Evolutionary conservation across 2,113 vertebrate genomes (phyloP).

Genomic region (Leptocoma aspasia): DNA sequence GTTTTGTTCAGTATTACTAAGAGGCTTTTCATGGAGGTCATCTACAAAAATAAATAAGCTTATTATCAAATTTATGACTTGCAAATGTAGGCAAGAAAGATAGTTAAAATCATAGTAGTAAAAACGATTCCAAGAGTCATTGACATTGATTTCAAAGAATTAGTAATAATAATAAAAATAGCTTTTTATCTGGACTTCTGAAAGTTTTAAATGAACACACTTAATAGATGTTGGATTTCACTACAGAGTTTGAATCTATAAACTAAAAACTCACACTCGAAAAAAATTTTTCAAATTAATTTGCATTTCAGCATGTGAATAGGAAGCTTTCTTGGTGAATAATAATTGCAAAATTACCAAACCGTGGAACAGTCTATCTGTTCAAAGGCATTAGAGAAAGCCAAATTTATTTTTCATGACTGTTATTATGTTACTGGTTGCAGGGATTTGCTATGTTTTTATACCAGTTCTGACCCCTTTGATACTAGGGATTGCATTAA

Average conservation of each 20-base stretch:
- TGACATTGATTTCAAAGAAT: not conserved
- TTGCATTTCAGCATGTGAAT: not conserved
- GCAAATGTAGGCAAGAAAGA: not conserved
- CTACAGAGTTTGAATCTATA: not conserved
- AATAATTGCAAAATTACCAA: not conserved
- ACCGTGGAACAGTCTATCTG: not conserved
- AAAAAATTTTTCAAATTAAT: not conserved
- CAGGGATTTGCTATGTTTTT: not conserved
- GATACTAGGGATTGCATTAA: constrained; percentile 41
- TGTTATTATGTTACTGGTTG: not conserved
- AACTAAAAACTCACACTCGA: not conserved
- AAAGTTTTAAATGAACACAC: not conserved
- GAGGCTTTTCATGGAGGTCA: not conserved
- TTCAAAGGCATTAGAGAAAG: not conserved
- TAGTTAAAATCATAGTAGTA: not conserved
- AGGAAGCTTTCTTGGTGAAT: not conserved
- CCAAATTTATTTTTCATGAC: not conserved
- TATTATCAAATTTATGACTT: not conserved
- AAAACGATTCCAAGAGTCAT: not conserved
- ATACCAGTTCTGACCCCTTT: constrained; percentile 8
- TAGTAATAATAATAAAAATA: not conserved
- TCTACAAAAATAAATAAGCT: not conserved
- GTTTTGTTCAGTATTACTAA: not conserved
- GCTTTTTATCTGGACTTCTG: not conserved
- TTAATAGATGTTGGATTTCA: not conserved